phyloP scores from a whole-genome alignment of 2,888 invertebrate species.

The Alloscopus bannaensis region DNA sequence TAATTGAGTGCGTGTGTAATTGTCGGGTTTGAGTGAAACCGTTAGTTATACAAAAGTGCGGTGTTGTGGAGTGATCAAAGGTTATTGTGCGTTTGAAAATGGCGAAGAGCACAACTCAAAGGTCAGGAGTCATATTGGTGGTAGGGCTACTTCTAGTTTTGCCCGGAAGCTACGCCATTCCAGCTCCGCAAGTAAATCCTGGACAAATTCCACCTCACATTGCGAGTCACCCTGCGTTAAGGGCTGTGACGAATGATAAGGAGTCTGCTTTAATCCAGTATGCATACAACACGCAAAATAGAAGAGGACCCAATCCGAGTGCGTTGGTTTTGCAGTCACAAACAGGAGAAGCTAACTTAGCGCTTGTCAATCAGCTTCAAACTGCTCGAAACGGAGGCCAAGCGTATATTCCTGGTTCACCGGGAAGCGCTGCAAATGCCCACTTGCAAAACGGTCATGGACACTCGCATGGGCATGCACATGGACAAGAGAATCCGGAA shows the following conservation, averaged over 20 bases:
- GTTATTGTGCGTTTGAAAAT: neutral
- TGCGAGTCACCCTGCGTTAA: conserved; percentile 52
- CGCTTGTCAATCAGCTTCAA: conserved; percentile 36
- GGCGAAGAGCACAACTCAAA: no score
- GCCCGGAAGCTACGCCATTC: neutral
- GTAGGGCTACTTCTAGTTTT: neutral
- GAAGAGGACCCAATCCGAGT: conserved; percentile 48
- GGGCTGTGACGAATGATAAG: conserved; percentile 40
- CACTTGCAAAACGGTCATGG: no score
- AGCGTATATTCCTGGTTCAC: neutral
- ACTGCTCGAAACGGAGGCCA: conserved; percentile 11
- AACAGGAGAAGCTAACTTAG: conserved; percentile 31
- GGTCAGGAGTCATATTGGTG: neutral
- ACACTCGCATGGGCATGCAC: conserved; percentile 8
- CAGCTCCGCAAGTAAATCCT: conserved; percentile 40
- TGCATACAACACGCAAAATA: conserved; percentile 50
- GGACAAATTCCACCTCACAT: conserved; percentile 49
- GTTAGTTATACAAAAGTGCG: no score
- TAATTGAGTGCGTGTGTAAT: no score
- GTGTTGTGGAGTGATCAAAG: no score
- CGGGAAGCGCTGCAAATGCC: no score
- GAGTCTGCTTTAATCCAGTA: conserved; percentile 39
- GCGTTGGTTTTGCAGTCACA: conserved; percentile 43
- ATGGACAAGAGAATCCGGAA: conserved; percentile 31
- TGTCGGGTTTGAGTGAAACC: no score